Evolutionary conservation across 2,113 vertebrate genomes (phyloP).

Genomic region (Strix uralensis): DNA sequence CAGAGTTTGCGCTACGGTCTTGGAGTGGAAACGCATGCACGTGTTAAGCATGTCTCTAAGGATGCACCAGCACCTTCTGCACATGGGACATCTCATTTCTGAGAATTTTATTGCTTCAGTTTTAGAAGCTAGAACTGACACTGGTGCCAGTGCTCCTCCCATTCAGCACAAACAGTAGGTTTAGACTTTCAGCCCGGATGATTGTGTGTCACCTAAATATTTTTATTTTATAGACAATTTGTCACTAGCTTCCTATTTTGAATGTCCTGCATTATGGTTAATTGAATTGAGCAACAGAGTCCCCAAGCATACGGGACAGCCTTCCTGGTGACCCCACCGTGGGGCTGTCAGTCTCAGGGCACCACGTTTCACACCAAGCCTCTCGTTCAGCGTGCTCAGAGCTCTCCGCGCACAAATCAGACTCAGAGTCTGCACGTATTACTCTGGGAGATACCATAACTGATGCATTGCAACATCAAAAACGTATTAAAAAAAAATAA

Average conservation of each 20-base stretch:
- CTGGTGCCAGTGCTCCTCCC: background rate
- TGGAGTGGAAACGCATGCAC: rapidly evolving
- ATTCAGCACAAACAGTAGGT: background rate
- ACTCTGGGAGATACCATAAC: rapidly evolving
- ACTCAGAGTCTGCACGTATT: rapidly evolving
- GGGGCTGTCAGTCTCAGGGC: too few species aligned
- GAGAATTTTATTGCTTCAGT: background rate
- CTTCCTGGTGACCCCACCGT: background rate
- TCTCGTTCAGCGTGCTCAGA: rapidly evolving
- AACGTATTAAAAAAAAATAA: background rate
- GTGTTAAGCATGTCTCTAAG: background rate
- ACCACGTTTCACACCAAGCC: rapidly evolving
- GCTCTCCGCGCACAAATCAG: rapidly evolving
- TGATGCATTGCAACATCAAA: background rate
- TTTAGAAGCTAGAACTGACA: background rate
- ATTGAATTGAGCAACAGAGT: too few species aligned
- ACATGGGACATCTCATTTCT: background rate
- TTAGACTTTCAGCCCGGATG: background rate
- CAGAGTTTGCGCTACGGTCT: background rate
- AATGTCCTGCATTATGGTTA: rapidly evolving
- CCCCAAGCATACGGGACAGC: rapidly evolving
- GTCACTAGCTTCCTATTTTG: background rate
- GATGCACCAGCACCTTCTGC: background rate
- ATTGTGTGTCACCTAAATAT: background rate
- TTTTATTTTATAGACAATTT: background rate